Conservation (phyloP, 2,888 invertebrate genomes). For the Watsonalla binaria region DNA sequence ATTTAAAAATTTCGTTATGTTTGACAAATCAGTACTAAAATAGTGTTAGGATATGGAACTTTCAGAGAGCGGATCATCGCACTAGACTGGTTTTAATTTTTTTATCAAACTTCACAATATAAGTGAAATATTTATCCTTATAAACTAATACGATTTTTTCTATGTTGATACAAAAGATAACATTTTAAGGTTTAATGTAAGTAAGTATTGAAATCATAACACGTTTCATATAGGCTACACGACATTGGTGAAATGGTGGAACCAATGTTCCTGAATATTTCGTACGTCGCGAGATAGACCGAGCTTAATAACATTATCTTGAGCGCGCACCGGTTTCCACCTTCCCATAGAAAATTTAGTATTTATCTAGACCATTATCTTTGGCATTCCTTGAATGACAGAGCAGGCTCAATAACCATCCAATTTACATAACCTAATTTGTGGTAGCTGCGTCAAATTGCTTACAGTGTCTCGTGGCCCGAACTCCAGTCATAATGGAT, state of each 20-base stretch:
- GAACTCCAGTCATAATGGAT: slow-evolving; percentile 44
- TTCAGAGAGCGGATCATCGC: too few relatives aligned
- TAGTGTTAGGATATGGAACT: too few relatives aligned
- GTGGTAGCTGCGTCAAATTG: slow-evolving; percentile 54
- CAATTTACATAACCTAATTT: slow-evolving; percentile 67
- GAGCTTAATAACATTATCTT: slow-evolving; percentile 2
- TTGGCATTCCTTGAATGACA: slow-evolving; percentile 44
- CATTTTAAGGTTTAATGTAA: slow-evolving; percentile 13
- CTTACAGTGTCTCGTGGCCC: slow-evolving; percentile 49
- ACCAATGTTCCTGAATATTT: not conserved
- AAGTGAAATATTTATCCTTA: too few relatives aligned
- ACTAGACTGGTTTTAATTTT: too few relatives aligned
- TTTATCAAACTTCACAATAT: too few relatives aligned
- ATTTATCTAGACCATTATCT: slow-evolving; percentile 40
- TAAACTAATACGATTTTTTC: not conserved
- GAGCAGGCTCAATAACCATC: slow-evolving; percentile 49
- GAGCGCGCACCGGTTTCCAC: slow-evolving; percentile 5
- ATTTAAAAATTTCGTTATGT: too few relatives aligned
- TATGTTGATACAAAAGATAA: not conserved
- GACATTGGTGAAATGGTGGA: not conserved
- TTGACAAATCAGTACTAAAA: too few relatives aligned
- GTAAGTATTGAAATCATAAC: slow-evolving; percentile 12
- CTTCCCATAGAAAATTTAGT: slow-evolving; percentile 16
- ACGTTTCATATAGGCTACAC: not conserved
- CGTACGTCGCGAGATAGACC: not conserved